Evolutionary conservation across 2,797 vertebrate genomes (phyloP), one percentile per base, ranked within the genome.

Genomic region (Artibeus lituratus): DNA sequence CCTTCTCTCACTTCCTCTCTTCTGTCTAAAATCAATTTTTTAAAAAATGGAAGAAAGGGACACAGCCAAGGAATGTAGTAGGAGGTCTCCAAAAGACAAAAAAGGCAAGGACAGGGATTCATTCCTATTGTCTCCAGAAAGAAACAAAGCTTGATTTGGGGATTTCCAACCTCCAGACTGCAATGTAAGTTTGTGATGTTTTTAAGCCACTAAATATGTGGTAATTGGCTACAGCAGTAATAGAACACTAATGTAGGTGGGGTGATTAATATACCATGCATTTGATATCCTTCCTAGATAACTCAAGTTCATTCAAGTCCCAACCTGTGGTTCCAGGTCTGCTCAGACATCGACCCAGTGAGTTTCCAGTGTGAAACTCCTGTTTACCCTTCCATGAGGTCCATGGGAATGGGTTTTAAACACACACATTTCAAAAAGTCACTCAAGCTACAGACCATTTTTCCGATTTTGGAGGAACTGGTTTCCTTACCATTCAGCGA

Each of bases 401-500:
- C 37, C 19, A 53, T 0, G 5, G 26, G 11, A 4, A n/a, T 7
- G 4, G 59, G 18, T 44, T 87, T 80, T 70, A 32, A 35, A 37
- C 1, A 8, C 21, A 70, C n/a, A 83, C 15, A 35, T 82, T 59
- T 74, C 81, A 65, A 80, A 87, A 69, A 16, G 10, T 47, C 90
- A n/a, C 53, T 10, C 59, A 42, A 29, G 44, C 21, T 29, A n/a
- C 19, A 59, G 21, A 37, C 2, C 78, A 76, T 51, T 93, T 87
- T 86, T 78, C 35, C 67, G 72, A 81, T 93, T 70, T 87, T 2
- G 51, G 62, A 91, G 81, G 2, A 32, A 77, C 14, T 1, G 32
- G 92, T 88, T 37, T 89, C 82, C 93, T 98, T 98, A 99, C 99
- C 99, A 98, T 97, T 99, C 99, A 77, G 95, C 96, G 92, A 99